Evolutionary conservation across 2,113 vertebrate genomes (phyloP), one percentile per base, ranked within the genome.

Genomic region (Cepphus grylle): DNA sequence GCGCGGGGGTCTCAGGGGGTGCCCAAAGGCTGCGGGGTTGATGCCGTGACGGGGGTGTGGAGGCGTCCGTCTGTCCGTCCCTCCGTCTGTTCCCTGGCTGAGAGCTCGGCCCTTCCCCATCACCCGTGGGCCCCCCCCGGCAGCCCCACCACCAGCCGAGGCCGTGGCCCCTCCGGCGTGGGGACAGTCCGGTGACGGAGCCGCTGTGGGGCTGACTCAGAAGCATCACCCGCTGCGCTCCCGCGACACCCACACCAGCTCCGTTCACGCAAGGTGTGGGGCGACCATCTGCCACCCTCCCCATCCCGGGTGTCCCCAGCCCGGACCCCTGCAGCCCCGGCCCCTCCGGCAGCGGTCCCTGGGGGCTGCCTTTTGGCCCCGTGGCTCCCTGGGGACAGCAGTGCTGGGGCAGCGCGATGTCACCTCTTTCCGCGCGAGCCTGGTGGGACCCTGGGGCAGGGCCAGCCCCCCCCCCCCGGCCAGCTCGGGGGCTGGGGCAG

Each of bases 151-250:
- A 38, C n/a, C 15, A 4, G 43, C 58, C n/a, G 78, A 27, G 36
- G 34, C 88, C 42, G 42, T 2, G 8, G 74, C 76, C 71, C 88
- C 69, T 56, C 80, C 86, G 4, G 30, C 10, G 7, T 2, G 58
- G 82, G 82, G 78, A n/a, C 82, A 47, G 58, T 40, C 69, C 32
- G 36, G 50, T 66, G 91, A 86, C 32, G 76, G 88, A 79, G 81
- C 80, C 15, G 23, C 79, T 77, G 47, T 49, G 12, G 30, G 90
- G 52, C 88, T 86, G 93, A 86, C 91, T 93, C 95, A 85, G 87
- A 72, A 83, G 38, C n/a, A 38, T 90, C 95, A 76, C 86, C 82
- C 42, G 20, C 15, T 15, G 10, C 18, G 25, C 90, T 71, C 78
- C 90, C 10, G 67, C 10, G 30, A 67, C 86, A 77, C 90, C 93